Percentiles rank a stretch among this genome's conserved stretches.
These are phyloP conservation scores for Coremacera marginata DNA, from an alignment of 2,888 invertebrate species.

Conservation along the genomic window DNA sequence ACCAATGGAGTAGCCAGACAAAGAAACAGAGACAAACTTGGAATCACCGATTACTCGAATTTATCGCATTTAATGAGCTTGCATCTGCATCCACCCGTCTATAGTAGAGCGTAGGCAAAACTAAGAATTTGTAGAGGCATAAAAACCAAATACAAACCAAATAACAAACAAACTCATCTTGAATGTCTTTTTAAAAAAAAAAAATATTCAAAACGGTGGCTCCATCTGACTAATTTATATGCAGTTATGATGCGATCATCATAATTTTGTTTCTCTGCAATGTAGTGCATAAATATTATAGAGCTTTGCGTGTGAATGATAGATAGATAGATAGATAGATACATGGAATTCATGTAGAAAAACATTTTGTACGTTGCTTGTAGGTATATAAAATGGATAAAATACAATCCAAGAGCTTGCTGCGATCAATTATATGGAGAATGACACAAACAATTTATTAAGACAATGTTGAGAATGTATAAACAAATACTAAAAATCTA, in stretches of 20 bases:
- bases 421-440: too few species aligned
- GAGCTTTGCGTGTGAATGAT: slow-evolving; percentile 13
- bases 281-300: slow-evolving; percentile 1
- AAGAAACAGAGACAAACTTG: not conserved
- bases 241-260: slow-evolving; percentile 56
- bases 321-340: not conserved
- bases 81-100: slow-evolving; percentile 33
- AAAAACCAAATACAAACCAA: not conserved
- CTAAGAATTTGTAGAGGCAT: not conserved
- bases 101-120: not conserved
- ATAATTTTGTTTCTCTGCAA: slow-evolving; percentile 45
- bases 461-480: too few species aligned
- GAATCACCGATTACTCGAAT: slow-evolving; percentile 16
- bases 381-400: not conserved
- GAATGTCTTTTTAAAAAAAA: not conserved
- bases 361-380: not conserved
- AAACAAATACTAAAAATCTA: too few species aligned
- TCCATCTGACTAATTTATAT: slow-evolving; percentile 54
- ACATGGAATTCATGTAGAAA: not conserved
- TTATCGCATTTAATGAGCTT: slow-evolving; percentile 38
- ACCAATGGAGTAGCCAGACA: not conserved
- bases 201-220: slow-evolving; percentile 31
- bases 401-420: not conserved
- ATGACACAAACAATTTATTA: too few species aligned
- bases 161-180: not conserved